These are phyloP conservation scores for Indri indri DNA, from an alignment of 2,113 vertebrate species.

Conservation along the genomic window DNA sequence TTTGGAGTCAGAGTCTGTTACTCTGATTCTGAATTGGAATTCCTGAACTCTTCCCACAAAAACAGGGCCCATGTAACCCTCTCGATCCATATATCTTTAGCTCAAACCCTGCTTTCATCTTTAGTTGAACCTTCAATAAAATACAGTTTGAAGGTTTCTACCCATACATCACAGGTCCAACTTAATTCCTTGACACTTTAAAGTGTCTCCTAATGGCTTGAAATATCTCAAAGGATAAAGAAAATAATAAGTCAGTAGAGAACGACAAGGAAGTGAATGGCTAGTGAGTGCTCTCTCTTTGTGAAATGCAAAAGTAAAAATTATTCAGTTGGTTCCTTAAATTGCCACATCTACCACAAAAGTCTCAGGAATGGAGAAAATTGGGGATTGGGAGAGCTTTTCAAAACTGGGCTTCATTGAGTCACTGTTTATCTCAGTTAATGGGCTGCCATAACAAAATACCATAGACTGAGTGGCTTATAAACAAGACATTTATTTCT, in stretches of 20 bases:
- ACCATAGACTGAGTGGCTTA: neutral
- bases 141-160: neutral
- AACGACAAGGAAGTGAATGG: neutral
- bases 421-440: neutral
- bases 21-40: neutral
- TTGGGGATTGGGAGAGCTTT: neutral
- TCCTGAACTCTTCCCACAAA: neutral
- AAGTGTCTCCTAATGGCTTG: conserved; percentile 7
- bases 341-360: neutral
- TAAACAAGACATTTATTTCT: neutral
- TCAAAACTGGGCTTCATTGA: neutral
- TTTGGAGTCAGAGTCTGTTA: conserved; percentile 6
- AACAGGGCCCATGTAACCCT: neutral
- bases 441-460: neutral
- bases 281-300: neutral
- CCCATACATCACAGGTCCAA: neutral
- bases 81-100: neutral
- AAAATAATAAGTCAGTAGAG: conserved; percentile 29
- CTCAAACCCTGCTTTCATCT: neutral
- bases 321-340: neutral
- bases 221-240: conserved; percentile 23
- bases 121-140: conserved; percentile 7
- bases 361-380: neutral
- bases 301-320: neutral
- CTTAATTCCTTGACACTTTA: conserved; percentile 17